phyloP scores from a whole-genome alignment of 2,113 vertebrate genomes.

The Semnornis frantzii region DNA sequence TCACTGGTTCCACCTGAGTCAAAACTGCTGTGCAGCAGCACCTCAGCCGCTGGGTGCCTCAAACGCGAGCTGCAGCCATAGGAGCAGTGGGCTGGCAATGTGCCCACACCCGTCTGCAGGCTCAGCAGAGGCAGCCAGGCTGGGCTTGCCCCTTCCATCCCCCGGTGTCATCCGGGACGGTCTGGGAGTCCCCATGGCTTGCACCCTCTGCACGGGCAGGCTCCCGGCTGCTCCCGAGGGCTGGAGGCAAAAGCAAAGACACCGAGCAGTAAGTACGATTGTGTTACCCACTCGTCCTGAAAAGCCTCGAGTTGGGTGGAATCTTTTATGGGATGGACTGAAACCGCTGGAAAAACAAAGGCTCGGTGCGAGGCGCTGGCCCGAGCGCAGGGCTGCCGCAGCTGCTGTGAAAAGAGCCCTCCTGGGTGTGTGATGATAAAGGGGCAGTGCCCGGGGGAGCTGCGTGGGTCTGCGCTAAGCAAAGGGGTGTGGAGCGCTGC shows the following conservation, averaged over 20 bases:
- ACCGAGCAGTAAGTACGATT: neutral
- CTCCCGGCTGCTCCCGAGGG: neutral
- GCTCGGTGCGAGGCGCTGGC: neutral
- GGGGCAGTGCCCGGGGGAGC: too few species aligned
- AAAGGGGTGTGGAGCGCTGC: neutral
- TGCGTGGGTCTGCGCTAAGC: too few species aligned
- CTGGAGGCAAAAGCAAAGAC: neutral
- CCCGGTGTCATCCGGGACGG: fast-evolving
- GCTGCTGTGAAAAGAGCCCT: neutral
- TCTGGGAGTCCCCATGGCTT: neutral
- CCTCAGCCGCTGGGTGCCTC: neutral
- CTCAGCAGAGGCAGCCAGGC: neutral
- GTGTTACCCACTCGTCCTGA: neutral
- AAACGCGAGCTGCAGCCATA: neutral
- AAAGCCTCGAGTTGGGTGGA: neutral
- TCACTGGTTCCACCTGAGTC: neutral
- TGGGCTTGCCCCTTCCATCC: neutral
- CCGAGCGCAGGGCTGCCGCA: neutral
- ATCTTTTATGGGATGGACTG: neutral
- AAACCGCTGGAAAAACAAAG: neutral
- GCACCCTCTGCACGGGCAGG: neutral
- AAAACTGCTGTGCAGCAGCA: neutral
- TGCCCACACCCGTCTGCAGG: neutral
- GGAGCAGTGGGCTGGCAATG: too few species aligned
- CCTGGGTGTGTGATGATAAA: neutral